phyloP scores from a whole-genome alignment of 2,797 vertebrate species.

The Rhynchotus rufescens region DNA sequence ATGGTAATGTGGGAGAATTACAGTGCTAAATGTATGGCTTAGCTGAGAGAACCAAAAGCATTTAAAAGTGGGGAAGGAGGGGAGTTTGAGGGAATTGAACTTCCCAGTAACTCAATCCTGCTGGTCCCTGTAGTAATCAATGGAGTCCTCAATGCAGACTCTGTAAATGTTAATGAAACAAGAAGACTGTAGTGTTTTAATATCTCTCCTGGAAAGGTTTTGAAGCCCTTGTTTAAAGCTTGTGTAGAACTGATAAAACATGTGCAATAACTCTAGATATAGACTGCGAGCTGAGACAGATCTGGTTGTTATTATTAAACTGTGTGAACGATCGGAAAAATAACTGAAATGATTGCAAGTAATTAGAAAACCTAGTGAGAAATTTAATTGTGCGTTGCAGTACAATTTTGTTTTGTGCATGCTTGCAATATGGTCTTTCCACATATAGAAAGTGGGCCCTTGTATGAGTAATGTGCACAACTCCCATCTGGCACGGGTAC shows the following conservation, averaged over 20 bases:
- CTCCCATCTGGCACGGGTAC: background rate
- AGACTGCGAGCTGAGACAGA: background rate
- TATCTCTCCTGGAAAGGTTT: background rate
- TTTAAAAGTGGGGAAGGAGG: slow-evolving; percentile 17
- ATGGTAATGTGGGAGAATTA: slow-evolving; percentile 47
- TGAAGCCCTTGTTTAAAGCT: background rate
- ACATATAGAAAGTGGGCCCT: background rate
- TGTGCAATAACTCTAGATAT: slow-evolving; percentile 31
- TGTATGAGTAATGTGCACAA: background rate
- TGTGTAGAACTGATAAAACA: slow-evolving; percentile 5
- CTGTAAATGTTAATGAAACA: slow-evolving; percentile 41
- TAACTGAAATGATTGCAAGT: slow-evolving; percentile 19
- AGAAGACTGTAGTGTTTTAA: background rate
- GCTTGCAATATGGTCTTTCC: background rate
- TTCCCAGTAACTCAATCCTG: slow-evolving; percentile 27
- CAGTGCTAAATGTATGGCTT: slow-evolving; percentile 27
- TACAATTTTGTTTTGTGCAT: too few relatives aligned
- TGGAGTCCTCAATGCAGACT: slow-evolving; percentile 17
- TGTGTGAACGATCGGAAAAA: background rate
- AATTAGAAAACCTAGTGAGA: background rate
- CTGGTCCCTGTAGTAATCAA: slow-evolving; percentile 24
- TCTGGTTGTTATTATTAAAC: slow-evolving; percentile 2
- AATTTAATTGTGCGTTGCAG: background rate
- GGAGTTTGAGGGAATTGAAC: background rate
- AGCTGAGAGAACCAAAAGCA: slow-evolving; percentile 9